phyloP scores from a whole-genome alignment of 2,888 invertebrate species.

The Limnephilus auricula region DNA sequence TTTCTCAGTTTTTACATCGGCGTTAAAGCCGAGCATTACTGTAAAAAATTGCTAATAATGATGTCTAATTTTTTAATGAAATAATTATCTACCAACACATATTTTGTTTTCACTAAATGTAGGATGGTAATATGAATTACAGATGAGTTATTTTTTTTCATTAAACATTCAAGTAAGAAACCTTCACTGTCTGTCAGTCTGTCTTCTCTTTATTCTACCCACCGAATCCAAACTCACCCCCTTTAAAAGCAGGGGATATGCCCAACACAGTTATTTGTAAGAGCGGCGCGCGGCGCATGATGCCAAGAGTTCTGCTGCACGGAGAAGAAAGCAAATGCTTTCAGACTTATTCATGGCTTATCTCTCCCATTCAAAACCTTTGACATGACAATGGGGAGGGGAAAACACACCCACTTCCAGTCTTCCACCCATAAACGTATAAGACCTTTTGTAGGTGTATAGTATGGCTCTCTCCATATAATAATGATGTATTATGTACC shows the following conservation, averaged over 20 bases:
- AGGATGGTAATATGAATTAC: no score
- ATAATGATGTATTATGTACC: background rate
- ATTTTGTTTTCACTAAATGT: no score
- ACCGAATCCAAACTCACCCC: background rate
- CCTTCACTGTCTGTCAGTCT: background rate
- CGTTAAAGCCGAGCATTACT: no score
- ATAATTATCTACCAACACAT: no score
- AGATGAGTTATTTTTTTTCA: background rate
- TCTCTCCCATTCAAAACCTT: conserved; percentile 53
- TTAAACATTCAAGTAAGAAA: background rate
- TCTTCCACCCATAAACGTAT: background rate
- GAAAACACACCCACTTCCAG: background rate
- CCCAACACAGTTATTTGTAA: background rate
- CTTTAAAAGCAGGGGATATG: background rate
- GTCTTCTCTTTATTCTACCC: background rate
- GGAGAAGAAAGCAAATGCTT: conserved; percentile 53
- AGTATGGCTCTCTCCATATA: background rate
- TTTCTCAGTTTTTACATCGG: no score
- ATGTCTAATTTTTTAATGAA: no score
- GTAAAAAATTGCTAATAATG: no score
- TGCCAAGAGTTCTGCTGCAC: conserved; percentile 20
- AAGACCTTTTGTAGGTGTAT: background rate
- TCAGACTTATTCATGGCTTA: conserved; percentile 64
- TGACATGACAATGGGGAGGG: conserved; percentile 53
- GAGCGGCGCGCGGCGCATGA: background rate